Evolutionary conservation across 2,797 vertebrate genomes (phyloP), one percentile per base, ranked within the genome.

Genomic region (Aeoliscus strigatus): DNA sequence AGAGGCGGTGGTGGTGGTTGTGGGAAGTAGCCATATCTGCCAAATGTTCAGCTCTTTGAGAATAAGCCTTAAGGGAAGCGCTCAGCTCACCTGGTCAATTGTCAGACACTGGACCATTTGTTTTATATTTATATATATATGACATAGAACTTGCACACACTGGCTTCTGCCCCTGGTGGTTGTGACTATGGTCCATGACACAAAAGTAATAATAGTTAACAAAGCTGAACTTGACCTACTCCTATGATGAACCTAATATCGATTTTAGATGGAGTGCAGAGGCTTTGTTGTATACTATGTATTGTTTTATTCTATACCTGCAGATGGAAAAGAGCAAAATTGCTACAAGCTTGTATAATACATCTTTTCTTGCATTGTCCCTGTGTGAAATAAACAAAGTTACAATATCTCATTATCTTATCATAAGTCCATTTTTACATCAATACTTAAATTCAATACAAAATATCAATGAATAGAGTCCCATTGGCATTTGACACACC

Each of bases 71-170:
- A 39, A 39, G 30, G 26, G 44, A 58, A 39, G 31, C 33, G 29
- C 39, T 30, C 14, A 39, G 38, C 32, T 16, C 13, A n/a, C 24
- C 47, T 57, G 27, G 58, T 66, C 54, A 54, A 27, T 55, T 57
- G 33, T 63, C 47, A 67, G 49, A 77, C 71, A 79, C 46, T 59
- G 52, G 50, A 28, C 27, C 31, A 50, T 72, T 81, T 79, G 70
- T 82, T 11, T 66, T 51, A 24, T 36, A 14, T 47, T 51, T 58
- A 67, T 57, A 54, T 63, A 52, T 17, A 36, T 25, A 23, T 35
- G 8, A 6, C 17, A 8, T 29, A 58, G 29, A 69, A 59, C 39
- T 44, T 67, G 38, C n/a, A n/a, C n/a, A n/a, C n/a, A n/a, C n/a
- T n/a, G n/a, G n/a, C n/a, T 66, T 66, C 66, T 2, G 8, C 24